These are phyloP conservation scores for Encarsia formosa DNA, from an alignment of 2,888 invertebrate species.

Conservation along the genomic window DNA sequence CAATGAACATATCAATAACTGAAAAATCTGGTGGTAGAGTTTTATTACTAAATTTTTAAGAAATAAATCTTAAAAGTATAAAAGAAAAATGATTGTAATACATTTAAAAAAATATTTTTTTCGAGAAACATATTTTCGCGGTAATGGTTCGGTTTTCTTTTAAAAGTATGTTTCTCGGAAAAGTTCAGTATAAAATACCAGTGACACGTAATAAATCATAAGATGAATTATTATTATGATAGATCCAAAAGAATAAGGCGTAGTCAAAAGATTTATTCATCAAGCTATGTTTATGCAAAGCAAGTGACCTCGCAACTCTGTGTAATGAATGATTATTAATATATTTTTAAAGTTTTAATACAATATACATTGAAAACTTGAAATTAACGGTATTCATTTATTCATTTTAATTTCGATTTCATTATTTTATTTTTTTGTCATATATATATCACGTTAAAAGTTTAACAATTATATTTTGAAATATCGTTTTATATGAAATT, in stretches of 20 bases:
- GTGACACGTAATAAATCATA: constrained; percentile 4
- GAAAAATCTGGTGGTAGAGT: too few relatives aligned
- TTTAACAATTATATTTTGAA: constrained; percentile 16
- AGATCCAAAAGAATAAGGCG: constrained; percentile 5
- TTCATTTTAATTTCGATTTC: constrained; percentile 17
- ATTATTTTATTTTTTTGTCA: constrained; percentile 12
- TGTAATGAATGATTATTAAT: constrained; percentile 37
- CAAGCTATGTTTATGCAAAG: constrained; percentile 8
- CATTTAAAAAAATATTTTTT: neutral
- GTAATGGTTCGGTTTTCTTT: constrained; percentile 15
- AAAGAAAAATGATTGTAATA: neutral
- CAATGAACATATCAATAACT: too few relatives aligned
- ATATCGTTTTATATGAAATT: constrained; percentile 17
- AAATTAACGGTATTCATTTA: constrained; percentile 31
- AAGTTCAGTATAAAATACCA: constrained; percentile 1
- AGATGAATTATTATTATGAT: neutral
- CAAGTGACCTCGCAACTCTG: constrained; percentile 27
- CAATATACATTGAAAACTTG: constrained; percentile 39
- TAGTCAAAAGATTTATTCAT: constrained; percentile 14
- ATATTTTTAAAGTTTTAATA: constrained; percentile 39
- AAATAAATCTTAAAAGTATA: too few relatives aligned
- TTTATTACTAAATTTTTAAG: too few relatives aligned
- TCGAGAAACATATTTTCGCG: constrained; percentile 21
- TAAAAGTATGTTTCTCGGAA: constrained; percentile 20
- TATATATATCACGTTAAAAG: constrained; percentile 20